Base-by-base conservation (phyloP, 2,797 vertebrate species). In the Spondyliosoma cantharus region DNA sequence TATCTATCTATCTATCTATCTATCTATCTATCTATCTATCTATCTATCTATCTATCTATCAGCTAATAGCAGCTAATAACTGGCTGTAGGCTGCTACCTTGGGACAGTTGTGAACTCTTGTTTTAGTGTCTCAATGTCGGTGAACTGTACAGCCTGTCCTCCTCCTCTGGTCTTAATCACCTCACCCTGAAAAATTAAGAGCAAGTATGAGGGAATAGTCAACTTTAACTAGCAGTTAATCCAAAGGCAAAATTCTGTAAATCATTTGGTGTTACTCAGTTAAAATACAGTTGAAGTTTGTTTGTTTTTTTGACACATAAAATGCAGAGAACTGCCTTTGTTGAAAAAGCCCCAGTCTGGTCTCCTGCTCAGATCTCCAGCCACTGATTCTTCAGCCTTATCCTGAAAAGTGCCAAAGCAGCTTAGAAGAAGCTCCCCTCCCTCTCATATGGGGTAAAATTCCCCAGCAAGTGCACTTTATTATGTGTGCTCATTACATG, bases 101-200 rank as follows among this genome's bases (percentile, higher is more conserved):
- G 90, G 60, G 1, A 89, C 91, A 0, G 92, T 89, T 45, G 97
- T 93, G 27, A 95, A 95, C 90, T 99, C 95, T 83, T 99, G 97
- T 78, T 92, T 96, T 48, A 99, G 93, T 0, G 96, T 99, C 91
- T 99, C 98, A 0, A 98, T 96, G 71, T 99, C 97, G 0, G 97
- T 99, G 92, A 99, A 99, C 78, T 98, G 97, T 70, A 99, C 97
- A 0, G 97, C 87, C 78, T 98, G 97, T 77, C 98, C 97, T 0
- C 98, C 98, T 2, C 97, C 96, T 82, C 96, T 93, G 46, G 98
- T 99, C 91, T 96, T 96, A 70, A 94, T 97, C 29, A 99, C 97
- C 0, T 99, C 97, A 0, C 97, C 97, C 98, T 98, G 82, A 73
- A 84, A 86, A 19, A 37, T 0, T 1, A 70, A 29, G 1, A 50